Base-by-base conservation (phyloP, 2,888 invertebrate species). In the Napeogenes inachia region DNA sequence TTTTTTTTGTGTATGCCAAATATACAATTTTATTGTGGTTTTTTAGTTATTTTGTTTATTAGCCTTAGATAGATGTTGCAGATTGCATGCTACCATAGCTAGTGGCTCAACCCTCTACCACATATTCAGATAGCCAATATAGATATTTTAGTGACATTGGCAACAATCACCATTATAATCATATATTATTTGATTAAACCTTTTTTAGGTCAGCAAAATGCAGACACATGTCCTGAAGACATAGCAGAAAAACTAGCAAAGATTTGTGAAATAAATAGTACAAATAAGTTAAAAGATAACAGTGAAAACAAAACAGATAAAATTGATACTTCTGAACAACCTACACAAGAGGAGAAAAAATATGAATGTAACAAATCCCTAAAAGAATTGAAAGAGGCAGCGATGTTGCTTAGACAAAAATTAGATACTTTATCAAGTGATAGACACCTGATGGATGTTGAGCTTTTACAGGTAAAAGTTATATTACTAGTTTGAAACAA, bases 361-460 rank as follows among this genome's bases (percentile, higher is more conserved):
- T 68, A 71, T 73, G 75, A 80, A 45, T 70, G 69, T 38, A 75
- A 76, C 62, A 81, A 83, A 73, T 79, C 77, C 58, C 74, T 89
- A 12, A 89, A 86, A 68, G 86, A 89, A 64, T 75, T 91, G 12
- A 88, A 89, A 73, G 89, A 89, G 77, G 80, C 73, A 57, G 78
- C 85, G 45, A 84, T 89, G 67, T 68, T 84, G 62, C 73, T 87
- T 54, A 78, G 81, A 62, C 89, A 89, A 71, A 87, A 84, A 70
- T 71, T 88, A 53, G 86, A 88, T 69, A 77, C 79, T 50, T 73
- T 89, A 30, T 81, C 85, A 71, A 86, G 83, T 79, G 87, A 87
- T 66, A 82, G 78, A 72, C 88, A 86, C 80, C 75, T 84, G 50
- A 85, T 87, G 85, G 83, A 86, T 72, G 80, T 84, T 58, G 89